Evolutionary conservation across 2,888 invertebrate genomes (phyloP).

Genomic region (Ennomos quercinarius): DNA sequence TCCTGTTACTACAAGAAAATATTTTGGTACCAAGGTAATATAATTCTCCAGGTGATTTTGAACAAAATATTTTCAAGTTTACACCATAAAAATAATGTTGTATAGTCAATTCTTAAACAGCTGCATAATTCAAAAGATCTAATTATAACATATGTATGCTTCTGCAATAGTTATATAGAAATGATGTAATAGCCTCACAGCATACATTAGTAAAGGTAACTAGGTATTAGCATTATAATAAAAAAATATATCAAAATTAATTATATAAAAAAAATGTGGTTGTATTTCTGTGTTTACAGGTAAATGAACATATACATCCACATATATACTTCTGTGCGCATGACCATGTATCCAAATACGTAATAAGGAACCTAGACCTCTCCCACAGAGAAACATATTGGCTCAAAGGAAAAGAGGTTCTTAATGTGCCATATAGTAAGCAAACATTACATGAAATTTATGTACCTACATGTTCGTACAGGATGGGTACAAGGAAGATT

Average conservation of each 20-base stretch:
- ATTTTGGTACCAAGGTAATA: constrained; percentile 59
- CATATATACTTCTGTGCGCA: constrained; percentile 87
- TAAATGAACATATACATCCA: constrained; percentile 85
- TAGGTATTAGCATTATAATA: too few relatives aligned
- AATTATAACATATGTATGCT: too few relatives aligned
- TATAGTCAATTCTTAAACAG: neutral
- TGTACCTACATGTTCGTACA: constrained; percentile 97
- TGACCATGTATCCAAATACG: constrained; percentile 88
- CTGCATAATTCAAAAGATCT: too few relatives aligned
- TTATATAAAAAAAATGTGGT: too few relatives aligned
- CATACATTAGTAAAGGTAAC: too few relatives aligned
- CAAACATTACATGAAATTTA: constrained; percentile 89
- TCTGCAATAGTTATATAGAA: too few relatives aligned
- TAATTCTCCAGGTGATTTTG: too few relatives aligned
- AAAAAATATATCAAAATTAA: too few relatives aligned
- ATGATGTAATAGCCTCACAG: too few relatives aligned
- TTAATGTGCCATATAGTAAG: constrained; percentile 53
- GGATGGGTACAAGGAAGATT: constrained; percentile 96
- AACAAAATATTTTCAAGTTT: too few relatives aligned
- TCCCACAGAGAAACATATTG: constrained; percentile 47
- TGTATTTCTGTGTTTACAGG: constrained; percentile 72
- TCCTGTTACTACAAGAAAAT: constrained; percentile 78
- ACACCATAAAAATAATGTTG: too few relatives aligned
- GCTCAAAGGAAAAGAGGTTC: constrained; percentile 49
- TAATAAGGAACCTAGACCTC: constrained; percentile 63